Conservation (phyloP, 2,888 invertebrate genomes). For the Drosophila quinaria region DNA sequence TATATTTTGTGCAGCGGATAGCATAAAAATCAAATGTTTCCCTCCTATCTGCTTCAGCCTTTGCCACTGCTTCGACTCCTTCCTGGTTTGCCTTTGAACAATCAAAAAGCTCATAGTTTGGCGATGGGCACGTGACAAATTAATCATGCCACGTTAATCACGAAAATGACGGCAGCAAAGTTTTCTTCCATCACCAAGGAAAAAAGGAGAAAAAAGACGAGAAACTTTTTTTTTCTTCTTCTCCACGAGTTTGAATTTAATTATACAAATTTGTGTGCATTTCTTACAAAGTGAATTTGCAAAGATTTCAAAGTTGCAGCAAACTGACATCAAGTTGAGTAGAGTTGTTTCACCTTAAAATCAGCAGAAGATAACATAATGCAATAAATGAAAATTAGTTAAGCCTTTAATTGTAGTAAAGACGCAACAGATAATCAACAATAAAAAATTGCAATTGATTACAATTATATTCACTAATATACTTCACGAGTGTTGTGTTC, state of each 20-base stretch:
- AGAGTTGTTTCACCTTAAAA: not conserved
- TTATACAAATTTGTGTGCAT: constrained; percentile 31
- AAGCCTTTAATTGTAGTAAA: constrained; percentile 9
- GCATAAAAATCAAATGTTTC: constrained; percentile 75
- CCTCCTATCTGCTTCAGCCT: constrained; percentile 8
- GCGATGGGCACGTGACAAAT: constrained; percentile 67
- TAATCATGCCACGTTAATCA: constrained; percentile 60
- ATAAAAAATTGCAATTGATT: constrained; percentile 3
- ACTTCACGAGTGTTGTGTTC: not conserved
- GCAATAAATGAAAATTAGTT: constrained; percentile 4
- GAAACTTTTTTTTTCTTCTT: constrained; percentile 1
- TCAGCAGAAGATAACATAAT: constrained; percentile 1
- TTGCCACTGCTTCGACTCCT: constrained; percentile 2
- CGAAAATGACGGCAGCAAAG: constrained; percentile 38
- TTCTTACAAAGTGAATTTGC: constrained; percentile 3
- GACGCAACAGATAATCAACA: not conserved
- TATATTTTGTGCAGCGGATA: constrained; percentile 75
- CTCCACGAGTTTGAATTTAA: constrained; percentile 16
- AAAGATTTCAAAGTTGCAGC: not conserved
- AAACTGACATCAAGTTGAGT: not conserved
- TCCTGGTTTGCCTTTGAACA: constrained; percentile 42
- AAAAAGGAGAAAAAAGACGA: not conserved
- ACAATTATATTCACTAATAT: constrained; percentile 1
- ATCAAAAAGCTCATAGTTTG: constrained; percentile 50
- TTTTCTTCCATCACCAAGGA: constrained; percentile 17